Evolutionary conservation across 2,797 vertebrate genomes (phyloP), one percentile per base, ranked within the genome.

Genomic region (Spinus pinus): DNA sequence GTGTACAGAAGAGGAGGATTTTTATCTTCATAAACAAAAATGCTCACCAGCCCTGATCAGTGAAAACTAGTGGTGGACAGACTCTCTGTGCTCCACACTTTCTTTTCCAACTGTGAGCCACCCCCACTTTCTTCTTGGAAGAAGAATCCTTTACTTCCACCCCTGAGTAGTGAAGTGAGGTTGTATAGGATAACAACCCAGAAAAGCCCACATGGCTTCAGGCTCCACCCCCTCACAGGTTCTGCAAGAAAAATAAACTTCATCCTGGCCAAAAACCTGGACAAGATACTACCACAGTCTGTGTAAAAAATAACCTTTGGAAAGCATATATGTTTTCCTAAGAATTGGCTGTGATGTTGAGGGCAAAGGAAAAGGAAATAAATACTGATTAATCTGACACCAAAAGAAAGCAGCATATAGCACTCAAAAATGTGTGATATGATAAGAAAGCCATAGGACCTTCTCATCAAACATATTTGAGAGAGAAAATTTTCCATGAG

Each of bases 61-160:
- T 21, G 28, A 53, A 51, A 70, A 35, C 4, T 22, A 41, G 27
- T 14, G 9, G 33, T 25, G 24, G 21, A 35, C 30, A 51, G 8
- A 12, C 33, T 2, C 57, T 46, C 57, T 10, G 10, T 15, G 13
- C 19, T 12, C 4, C 30, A 44, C 1, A 0, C 1, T 46, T 51
- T 57, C 28, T 64, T 57, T 10, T 62, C 44, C 31, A 21, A 22
- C 14, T 21, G 21, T 37, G 25, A 71, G 7, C 14, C 7, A 33
- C 2, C 3, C 14, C 3, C 44, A 33, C 14, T 10, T 35, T 71
- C 28, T 37, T 30, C 24, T 39, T 51, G 37, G 10, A 33, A 51
- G 12, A 6, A 44, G 33, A 71, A 77, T 46, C 10, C 25, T 22
- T 35, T 27, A 35, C 24, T 31, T 51, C 17, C 15, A 14, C 4